Percentiles rank a stretch among this genome's conserved stretches.
Evolutionary conservation across 92 coral and sea anemone genomes (phyloP).

Genomic region (Epizoanthus ramosus): DNA sequence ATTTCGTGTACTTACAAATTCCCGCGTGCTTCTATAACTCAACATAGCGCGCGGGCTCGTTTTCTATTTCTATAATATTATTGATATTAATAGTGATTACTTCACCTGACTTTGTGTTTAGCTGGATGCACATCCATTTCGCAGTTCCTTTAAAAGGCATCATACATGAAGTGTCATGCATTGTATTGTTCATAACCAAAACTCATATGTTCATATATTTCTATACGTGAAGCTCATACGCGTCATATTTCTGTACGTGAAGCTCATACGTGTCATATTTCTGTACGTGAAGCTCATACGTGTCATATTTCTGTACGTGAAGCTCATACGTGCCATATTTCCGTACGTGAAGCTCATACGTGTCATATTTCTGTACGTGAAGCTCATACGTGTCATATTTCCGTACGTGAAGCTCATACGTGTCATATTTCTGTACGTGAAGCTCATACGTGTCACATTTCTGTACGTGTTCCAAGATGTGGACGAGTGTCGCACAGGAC

Average conservation of each 20-base stretch:
- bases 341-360: neutral
- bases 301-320: neutral
- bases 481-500: constrained; percentile 59
- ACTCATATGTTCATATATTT: no score
- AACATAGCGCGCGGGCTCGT: no score
- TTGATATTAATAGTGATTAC: no score
- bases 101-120: no score
- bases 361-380: neutral
- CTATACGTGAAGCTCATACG: neutral
- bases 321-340: no score
- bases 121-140: neutral
- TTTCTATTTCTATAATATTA: no score
- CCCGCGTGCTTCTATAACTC: no score
- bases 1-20: neutral
- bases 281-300: neutral
- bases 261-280: no score
- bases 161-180: neutral
- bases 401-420: no score
- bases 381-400: no score
- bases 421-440: no score
- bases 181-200: neutral
- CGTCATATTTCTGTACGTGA: neutral
- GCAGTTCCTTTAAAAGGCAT: neutral
- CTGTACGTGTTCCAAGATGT: constrained; percentile 45
- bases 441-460: neutral